A percentile compares a stretch with the other conserved stretches of the same genome.
Evolutionary conservation across 1,140 invertebrate species (phyloP).

Genomic region (Hypsibius dujardini): DNA sequence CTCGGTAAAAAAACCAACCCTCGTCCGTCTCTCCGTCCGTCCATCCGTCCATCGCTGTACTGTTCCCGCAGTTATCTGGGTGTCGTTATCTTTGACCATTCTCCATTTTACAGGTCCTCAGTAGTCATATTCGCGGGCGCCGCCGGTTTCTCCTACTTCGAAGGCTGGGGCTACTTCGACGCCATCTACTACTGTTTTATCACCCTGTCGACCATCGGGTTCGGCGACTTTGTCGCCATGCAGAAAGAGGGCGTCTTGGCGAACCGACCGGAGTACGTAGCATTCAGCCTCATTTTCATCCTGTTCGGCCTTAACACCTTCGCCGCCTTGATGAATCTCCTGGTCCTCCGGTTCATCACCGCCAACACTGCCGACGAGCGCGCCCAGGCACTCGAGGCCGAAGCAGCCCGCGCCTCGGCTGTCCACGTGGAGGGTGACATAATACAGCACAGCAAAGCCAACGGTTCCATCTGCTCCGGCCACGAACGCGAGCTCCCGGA

Average conservation of each 20-base stretch:
- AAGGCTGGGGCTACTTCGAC: constrained; percentile 93
- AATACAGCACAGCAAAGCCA: constrained; percentile 43
- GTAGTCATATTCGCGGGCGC: constrained; percentile 89
- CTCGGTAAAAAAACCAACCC: no score
- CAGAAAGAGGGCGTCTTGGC: constrained; percentile 88
- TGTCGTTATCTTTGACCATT: no score
- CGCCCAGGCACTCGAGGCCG: constrained; percentile 66
- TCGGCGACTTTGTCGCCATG: constrained; percentile 28
- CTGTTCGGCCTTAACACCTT: constrained; percentile 97
- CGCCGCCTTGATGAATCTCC: constrained; percentile 88
- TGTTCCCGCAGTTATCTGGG: no score
- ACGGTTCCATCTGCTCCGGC: constrained; percentile 54
- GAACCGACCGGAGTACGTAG: constrained; percentile 85
- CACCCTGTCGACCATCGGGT: constrained; percentile 83
- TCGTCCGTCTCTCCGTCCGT: no score
- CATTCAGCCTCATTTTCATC: constrained; percentile 95
- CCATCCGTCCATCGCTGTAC: no score
- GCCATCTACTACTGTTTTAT: constrained; percentile 99
- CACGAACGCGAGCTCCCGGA: constrained; percentile 34
- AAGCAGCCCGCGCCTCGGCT: constrained; percentile 48
- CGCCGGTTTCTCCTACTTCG: constrained; percentile 79
- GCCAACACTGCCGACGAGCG: constrained; percentile 93
- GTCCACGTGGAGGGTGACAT: constrained; percentile 77
- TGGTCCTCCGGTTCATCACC: constrained; percentile 93
- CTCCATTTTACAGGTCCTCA: constrained; percentile 40